These are phyloP conservation scores for Heliothis subflexa DNA, from an alignment of 1,140 invertebrate genomes.

Conservation along the genomic window DNA sequence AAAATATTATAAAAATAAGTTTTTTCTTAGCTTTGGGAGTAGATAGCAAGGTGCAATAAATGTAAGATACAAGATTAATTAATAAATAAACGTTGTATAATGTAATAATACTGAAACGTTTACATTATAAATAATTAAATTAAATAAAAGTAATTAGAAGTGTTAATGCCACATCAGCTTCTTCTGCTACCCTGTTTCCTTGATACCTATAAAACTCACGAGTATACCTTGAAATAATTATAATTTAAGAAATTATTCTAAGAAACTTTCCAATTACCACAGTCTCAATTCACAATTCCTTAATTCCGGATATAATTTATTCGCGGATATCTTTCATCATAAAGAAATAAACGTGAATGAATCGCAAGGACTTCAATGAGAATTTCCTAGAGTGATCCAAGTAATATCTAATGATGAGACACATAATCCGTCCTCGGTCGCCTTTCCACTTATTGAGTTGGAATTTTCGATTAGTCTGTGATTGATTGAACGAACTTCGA, in stretches of 20 bases:
- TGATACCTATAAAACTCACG: too few species aligned
- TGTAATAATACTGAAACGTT: too few species aligned
- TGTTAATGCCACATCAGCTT: too few species aligned
- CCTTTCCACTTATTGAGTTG: conserved; percentile 78
- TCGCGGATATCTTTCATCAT: conserved; percentile 67
- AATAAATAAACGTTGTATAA: too few species aligned
- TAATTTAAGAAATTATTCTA: conserved; percentile 20
- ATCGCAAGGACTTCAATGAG: conserved; percentile 51
- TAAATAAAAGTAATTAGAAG: too few species aligned
- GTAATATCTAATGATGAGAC: conserved; percentile 81
- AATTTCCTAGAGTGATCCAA: conserved; percentile 53
- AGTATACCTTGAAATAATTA: not conserved
- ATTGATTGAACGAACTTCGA: conserved; percentile 82
- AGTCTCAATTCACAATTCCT: conserved; percentile 22
- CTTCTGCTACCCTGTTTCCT: too few species aligned
- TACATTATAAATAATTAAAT: too few species aligned
- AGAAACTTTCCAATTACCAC: conserved; percentile 43
- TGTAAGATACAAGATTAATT: too few species aligned
- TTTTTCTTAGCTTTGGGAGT: not conserved
- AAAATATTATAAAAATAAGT: not conserved
- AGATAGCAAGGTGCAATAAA: not conserved
- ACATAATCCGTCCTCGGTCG: conserved; percentile 77
- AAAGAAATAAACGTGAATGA: conserved; percentile 68
- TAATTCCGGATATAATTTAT: conserved; percentile 40
- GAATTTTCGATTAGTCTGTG: conserved; percentile 85